These are phyloP conservation scores for Philaethria dido DNA, from an alignment of 2,888 invertebrate species.

Conservation along the genomic window DNA sequence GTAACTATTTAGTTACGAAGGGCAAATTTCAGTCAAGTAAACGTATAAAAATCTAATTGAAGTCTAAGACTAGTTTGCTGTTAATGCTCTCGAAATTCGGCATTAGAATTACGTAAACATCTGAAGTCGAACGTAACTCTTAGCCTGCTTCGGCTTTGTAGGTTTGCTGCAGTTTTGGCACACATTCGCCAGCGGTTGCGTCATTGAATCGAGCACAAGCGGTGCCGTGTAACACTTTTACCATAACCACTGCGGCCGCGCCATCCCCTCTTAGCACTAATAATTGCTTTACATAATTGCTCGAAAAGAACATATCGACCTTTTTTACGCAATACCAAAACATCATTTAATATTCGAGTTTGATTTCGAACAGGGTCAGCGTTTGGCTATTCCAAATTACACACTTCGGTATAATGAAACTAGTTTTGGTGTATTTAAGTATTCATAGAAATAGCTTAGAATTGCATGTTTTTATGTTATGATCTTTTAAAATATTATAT, in stretches of 20 bases:
- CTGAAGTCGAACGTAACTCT: constrained; percentile 46
- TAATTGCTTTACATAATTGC: constrained; percentile 77
- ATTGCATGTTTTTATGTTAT: not conserved
- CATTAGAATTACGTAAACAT: constrained; percentile 36
- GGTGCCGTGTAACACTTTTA: constrained; percentile 76
- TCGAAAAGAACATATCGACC: constrained; percentile 71
- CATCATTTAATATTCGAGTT: constrained; percentile 69
- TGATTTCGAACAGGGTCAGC: constrained; percentile 65
- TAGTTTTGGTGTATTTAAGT: not conserved
- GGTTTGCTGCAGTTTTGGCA: constrained; percentile 80
- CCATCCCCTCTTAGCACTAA: constrained; percentile 58
- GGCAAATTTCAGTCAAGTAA: not conserved
- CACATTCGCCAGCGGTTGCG: constrained; percentile 75
- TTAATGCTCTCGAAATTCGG: constrained; percentile 8
- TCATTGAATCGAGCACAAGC: constrained; percentile 72
- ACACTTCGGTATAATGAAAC: constrained; percentile 24
- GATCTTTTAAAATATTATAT: too few species aligned
- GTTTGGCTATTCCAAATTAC: constrained; percentile 50
- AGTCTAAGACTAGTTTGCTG: not conserved
- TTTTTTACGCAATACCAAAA: constrained; percentile 74
- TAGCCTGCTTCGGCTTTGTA: constrained; percentile 53
- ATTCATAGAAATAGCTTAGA: not conserved
- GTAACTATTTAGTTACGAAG: not conserved
- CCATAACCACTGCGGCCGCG: constrained; percentile 62
- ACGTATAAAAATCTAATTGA: not conserved